Percentiles rank a stretch among this genome's conserved stretches.
These are phyloP conservation scores for Aelia acuminata DNA, from an alignment of 2,888 invertebrate species.

Conservation along the genomic window DNA sequence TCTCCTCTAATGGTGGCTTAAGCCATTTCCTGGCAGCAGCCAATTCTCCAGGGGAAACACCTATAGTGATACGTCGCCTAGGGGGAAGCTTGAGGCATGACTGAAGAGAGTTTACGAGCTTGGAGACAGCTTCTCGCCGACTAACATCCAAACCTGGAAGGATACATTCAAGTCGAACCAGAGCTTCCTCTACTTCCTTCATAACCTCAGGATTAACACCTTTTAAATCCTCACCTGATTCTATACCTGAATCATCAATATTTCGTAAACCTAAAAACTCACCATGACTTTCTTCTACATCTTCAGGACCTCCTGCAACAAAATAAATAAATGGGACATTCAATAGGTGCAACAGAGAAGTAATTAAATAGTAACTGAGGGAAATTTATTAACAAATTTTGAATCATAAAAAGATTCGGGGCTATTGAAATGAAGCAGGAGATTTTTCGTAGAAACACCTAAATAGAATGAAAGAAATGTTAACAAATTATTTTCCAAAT, in stretches of 20 bases:
- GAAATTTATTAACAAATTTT: not conserved
- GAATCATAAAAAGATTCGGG: not conserved
- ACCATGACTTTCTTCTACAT: conserved; percentile 74
- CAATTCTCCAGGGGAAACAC: conserved; percentile 85
- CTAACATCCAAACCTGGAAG: conserved; percentile 73
- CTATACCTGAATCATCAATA: conserved; percentile 77
- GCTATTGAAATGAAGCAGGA: not conserved
- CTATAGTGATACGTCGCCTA: conserved; percentile 84
- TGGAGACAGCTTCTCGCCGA: conserved; percentile 76
- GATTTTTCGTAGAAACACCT: not conserved
- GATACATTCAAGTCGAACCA: conserved; percentile 82
- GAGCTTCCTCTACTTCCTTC: conserved; percentile 83
- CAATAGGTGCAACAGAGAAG: not conserved
- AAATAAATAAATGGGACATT: not conserved
- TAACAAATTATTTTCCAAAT: not conserved
- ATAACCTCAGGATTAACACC: conserved; percentile 76
- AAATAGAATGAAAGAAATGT: not conserved
- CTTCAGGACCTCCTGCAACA: conserved; percentile 64
- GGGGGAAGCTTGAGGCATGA: conserved; percentile 73
- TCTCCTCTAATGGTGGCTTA: conserved; percentile 61
- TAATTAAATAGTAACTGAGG: not conserved
- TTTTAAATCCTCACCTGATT: conserved; percentile 79
- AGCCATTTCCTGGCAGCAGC: conserved; percentile 81
- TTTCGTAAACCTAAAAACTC: conserved; percentile 73
- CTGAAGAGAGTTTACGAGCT: conserved; percentile 80